These are phyloP conservation scores for Drosophila kanapiae DNA, from an alignment of 1,140 invertebrate species.

Conservation along the genomic window DNA sequence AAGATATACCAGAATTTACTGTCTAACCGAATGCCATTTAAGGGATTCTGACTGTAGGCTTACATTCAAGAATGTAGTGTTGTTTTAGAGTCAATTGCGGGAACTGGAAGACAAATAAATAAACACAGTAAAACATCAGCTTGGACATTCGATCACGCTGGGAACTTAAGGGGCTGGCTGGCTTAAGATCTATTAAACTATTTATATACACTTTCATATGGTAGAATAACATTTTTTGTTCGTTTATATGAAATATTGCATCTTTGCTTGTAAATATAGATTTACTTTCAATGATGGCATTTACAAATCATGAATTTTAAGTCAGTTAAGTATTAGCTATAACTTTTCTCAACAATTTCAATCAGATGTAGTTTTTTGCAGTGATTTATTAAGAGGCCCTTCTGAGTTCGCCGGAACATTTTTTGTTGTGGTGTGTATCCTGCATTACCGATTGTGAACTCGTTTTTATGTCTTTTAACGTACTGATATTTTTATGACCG, in stretches of 20 bases:
- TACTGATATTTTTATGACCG: slow-evolving; percentile 29
- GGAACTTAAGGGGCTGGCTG: neutral
- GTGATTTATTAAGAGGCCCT: neutral
- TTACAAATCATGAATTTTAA: no score
- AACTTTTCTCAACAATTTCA: no score
- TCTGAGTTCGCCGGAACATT: no score
- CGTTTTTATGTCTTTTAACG: slow-evolving; percentile 41
- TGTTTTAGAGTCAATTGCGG: neutral
- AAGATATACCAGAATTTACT: neutral
- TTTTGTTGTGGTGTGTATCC: slow-evolving; percentile 10
- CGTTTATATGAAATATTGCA: no score
- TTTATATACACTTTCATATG: no score
- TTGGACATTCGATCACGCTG: neutral
- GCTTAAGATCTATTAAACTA: neutral
- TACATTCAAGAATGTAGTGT: neutral
- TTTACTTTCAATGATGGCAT: no score
- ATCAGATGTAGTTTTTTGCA: no score
- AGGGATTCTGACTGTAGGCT: neutral
- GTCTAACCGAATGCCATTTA: neutral
- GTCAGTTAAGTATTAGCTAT: no score
- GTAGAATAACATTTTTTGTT: no score
- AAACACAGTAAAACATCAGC: neutral
- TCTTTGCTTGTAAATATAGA: no score
- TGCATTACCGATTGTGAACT: slow-evolving; percentile 19
- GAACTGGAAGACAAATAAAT: neutral